Evolutionary conservation across 1,140 invertebrate species (phyloP), one percentile per base, ranked within the genome.

Genomic region (Magallana angulata): DNA sequence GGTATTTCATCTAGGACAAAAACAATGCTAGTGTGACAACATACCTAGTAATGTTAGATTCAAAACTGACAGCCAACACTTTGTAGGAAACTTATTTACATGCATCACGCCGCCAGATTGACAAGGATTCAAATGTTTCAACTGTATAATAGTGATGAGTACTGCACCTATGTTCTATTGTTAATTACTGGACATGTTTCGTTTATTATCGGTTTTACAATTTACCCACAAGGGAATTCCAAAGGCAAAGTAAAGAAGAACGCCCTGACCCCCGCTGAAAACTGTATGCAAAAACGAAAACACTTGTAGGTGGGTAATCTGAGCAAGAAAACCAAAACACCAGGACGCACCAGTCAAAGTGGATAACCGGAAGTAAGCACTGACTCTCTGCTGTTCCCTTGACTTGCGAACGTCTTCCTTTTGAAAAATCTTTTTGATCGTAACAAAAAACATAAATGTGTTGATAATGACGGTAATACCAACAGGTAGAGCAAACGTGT

Each of bases 201-300:
- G 36, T 48, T 48, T 48, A 48, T 48, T 48, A 4, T 5, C 36
- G 36, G 36, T 2, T 48, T 9, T 24, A 36, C 24, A 76, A 5
- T 8, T 76, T 5, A 24, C 16, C 56, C 48, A 6, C n/a, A 58
- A 6, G 56, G 81, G 48, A n/a, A 57, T 82, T 82, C 48, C 48
- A 82, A 82, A 82, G 4, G n/a, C 48, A 7, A 18, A 18, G 36
- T n/a, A 82, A 82, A 57, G 48, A 16, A 82, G 57, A 82, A 82
- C 36, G 2, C 57, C 48, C 18, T 82, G 81, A 14, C 81, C 81
- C 16, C 36, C 81, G 57, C 81, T 58, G 18, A 82, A 82, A 9
- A 82, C 18, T n/a, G 18, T 82, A 18, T 82, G 81, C 57, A 82
- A 36, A 24, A 76, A 5, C 36, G 68, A 76, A 76, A 76, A 76